phyloP scores from a whole-genome alignment of 2,888 invertebrate species.

The Heliconius sara region DNA sequence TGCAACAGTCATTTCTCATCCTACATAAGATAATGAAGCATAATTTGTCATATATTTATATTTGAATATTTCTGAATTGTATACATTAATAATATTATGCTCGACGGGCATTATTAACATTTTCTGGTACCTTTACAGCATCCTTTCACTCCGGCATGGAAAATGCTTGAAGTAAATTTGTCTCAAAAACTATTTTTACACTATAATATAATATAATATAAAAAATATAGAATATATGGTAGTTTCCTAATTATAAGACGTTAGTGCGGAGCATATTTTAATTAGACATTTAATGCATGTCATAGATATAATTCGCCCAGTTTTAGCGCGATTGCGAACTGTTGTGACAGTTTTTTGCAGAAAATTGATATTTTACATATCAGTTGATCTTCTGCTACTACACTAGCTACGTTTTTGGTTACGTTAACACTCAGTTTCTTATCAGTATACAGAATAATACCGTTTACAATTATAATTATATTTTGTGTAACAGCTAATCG shows the following conservation, averaged over 20 bases:
- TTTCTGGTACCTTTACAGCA: constrained; percentile 55
- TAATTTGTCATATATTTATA: constrained; percentile 59
- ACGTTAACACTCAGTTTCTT: constrained; percentile 19
- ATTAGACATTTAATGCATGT: constrained; percentile 80
- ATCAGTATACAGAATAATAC: constrained; percentile 21
- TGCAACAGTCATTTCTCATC: constrained; percentile 58
- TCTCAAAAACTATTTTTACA: constrained; percentile 81
- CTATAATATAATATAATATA: constrained; percentile 70
- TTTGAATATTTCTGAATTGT: constrained; percentile 56
- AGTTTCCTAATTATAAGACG: constrained; percentile 76
- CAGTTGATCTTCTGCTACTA: constrained; percentile 54
- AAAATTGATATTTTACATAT: constrained; percentile 64
- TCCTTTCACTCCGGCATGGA: constrained; percentile 52
- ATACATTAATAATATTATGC: constrained; percentile 52
- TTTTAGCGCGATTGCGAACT: constrained; percentile 61
- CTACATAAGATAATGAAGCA: constrained; percentile 54
- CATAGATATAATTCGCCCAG: constrained; percentile 74
- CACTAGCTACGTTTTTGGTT: constrained; percentile 4
- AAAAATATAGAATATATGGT: constrained; percentile 75
- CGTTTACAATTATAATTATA: constrained; percentile 38
- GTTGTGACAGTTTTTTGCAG: constrained; percentile 67
- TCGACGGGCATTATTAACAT: constrained; percentile 72
- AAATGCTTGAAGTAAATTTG: constrained; percentile 60
- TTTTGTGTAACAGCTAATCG: constrained; percentile 30
- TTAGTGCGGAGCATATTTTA: constrained; percentile 80